Conservation (phyloP, 2,797 vertebrate genomes). For the Iguana delicatissima region DNA sequence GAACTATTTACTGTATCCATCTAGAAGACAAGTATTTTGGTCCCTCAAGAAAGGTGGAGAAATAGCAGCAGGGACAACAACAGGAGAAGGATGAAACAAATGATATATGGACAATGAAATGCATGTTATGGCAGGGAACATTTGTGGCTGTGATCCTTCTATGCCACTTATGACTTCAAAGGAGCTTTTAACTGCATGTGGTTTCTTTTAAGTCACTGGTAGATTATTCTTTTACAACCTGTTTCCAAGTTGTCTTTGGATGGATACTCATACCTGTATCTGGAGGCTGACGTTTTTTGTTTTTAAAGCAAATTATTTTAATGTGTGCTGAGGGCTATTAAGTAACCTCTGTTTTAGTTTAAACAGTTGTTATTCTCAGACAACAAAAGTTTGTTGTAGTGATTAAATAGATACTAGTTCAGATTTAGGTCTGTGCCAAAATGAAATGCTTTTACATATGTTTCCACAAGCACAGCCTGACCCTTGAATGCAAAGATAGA, state of each 20-base stretch:
- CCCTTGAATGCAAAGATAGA: background rate
- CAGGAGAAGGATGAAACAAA: background rate
- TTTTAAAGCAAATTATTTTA: background rate
- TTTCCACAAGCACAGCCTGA: too few species aligned
- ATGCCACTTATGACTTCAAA: background rate
- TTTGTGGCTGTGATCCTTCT: background rate
- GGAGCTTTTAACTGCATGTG: background rate
- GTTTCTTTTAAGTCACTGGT: background rate
- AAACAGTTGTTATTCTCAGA: background rate
- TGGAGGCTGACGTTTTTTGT: background rate
- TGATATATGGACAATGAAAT: background rate
- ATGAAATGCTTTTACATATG: background rate
- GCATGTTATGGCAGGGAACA: background rate
- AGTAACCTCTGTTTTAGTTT: background rate
- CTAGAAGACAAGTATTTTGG: background rate
- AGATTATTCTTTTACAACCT: background rate
- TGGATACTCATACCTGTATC: background rate
- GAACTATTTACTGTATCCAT: background rate
- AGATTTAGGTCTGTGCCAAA: background rate
- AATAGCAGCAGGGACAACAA: background rate
- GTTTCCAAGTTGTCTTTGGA: background rate
- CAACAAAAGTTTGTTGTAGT: background rate
- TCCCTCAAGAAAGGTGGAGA: background rate
- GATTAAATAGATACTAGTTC: too few species aligned
- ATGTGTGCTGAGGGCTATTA: background rate